Percentiles rank a stretch among this genome's conserved stretches.
phyloP scores from a whole-genome alignment of 2,888 invertebrate genomes.

The Ectemnius cavifrons region DNA sequence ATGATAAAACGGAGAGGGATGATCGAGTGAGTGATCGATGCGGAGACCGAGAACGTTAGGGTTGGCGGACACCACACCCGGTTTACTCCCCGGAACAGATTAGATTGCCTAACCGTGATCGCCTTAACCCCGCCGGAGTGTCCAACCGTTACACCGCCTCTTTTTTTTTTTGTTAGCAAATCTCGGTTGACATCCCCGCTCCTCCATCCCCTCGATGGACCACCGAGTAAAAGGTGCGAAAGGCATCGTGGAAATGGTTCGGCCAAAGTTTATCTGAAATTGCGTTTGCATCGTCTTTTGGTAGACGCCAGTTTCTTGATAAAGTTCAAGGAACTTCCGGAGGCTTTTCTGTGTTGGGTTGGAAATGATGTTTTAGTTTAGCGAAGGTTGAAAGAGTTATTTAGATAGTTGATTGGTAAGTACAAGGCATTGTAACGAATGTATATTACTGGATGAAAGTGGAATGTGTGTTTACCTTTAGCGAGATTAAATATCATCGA shows the following conservation, averaged over 20 bases:
- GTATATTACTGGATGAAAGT: too few species aligned
- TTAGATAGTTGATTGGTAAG: too few species aligned
- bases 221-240: conserved; percentile 1
- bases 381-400: too few species aligned
- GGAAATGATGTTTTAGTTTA: too few species aligned
- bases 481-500: too few species aligned
- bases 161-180: conserved; percentile 34
- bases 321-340: too few species aligned
- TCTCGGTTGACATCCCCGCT: conserved; percentile 18
- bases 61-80: conserved; percentile 43
- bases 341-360: too few species aligned
- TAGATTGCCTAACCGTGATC: conserved; percentile 70
- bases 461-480: too few species aligned
- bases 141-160: conserved; percentile 43
- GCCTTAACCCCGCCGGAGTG: conserved; percentile 41
- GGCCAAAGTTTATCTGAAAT: neutral
- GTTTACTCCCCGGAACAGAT: conserved; percentile 69
- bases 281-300: neutral
- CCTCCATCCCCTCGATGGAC: conserved; percentile 18
- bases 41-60: conserved; percentile 53
- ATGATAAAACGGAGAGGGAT: conserved; percentile 61
- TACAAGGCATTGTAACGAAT: too few species aligned
- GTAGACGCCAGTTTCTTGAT: too few species aligned
- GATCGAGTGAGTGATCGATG: conserved; percentile 70
- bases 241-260: neutral